Evolutionary conservation across 1,140 invertebrate species (phyloP), one percentile per base, ranked within the genome.

Genomic region (Callitettix versicolor): DNA sequence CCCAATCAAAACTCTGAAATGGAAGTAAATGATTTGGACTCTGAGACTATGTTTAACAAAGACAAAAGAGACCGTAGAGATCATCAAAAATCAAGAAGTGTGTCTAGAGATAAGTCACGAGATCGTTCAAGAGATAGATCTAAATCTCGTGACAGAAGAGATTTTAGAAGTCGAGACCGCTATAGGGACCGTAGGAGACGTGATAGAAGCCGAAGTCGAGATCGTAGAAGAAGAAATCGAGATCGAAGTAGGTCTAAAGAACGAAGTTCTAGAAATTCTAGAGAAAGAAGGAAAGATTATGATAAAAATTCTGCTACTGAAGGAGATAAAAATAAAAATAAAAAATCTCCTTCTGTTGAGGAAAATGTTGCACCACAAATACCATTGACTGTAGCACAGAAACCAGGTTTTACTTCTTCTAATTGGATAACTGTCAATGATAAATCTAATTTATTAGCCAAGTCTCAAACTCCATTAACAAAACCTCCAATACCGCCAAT

Each of bases 141-240:
- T 7, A 62, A 70, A 42, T 72, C 71, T 1, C 61, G 69, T 3
- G 67, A 71, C 6, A 53, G 74, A 59, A 53, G 74, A 11, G 74
- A 75, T 11, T 62, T 71, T 26, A 64, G 71, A n/a, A 67, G 72
- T 14, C 64, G 77, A 7, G 77, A 78, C 17, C 68, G 77, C 9
- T 76, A 76, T 48, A 68, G 78, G 2, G 75, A 74, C 52, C 64
- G 76, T 17, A 58, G 58, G 43, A 48, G 59, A 17, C 41, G 58
- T 36, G 43, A 52, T 18, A 57, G 60, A 55, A 40, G 50, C 9
- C 74, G 80, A 18, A 67, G 76, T 20, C 74, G 78, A 11, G 77
- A 80, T 57, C 47, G 55, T 44, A 52, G 69, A 41, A 60, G 68
- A 21, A 65, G 73, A 0, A 69, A 73, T 55, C 62, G 69, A 41